phyloP scores from a whole-genome alignment of 2,113 vertebrate species.

The Chunga burmeisteri region DNA sequence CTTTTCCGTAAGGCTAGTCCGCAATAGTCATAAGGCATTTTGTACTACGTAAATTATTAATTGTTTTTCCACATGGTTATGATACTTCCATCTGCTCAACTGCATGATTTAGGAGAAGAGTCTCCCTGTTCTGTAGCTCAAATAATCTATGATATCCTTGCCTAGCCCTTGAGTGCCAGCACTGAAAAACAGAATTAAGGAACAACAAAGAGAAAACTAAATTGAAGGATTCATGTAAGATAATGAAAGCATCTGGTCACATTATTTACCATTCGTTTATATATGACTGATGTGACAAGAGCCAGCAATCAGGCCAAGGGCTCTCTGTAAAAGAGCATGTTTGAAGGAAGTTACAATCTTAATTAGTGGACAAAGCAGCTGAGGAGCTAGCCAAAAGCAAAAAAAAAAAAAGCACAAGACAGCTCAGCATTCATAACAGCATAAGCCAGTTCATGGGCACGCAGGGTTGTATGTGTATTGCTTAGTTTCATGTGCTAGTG shows the following conservation, averaged over 20 bases:
- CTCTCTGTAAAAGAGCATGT: neutral
- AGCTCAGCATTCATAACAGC: neutral
- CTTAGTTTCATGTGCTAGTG: neutral
- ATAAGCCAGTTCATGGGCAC: neutral
- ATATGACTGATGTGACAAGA: neutral
- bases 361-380: neutral
- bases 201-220: neutral
- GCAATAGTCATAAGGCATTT: constrained; percentile 47
- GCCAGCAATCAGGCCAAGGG: neutral
- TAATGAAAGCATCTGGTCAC: neutral
- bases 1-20: constrained; percentile 3
- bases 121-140: neutral
- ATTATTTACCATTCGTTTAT: neutral
- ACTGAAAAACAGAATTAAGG: neutral
- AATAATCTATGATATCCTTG: neutral
- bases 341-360: neutral
- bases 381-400: neutral
- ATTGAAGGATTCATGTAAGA: neutral
- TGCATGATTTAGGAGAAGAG: neutral
- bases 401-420: neutral
- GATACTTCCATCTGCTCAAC: neutral
- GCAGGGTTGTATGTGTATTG: neutral
- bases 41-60: constrained; percentile 43
- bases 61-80: neutral
- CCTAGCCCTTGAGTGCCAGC: neutral